A percentile compares a stretch with the other conserved stretches of the same genome.
Conservation (phyloP, 1,140 invertebrate genomes). For the Neodiprion lecontei region DNA sequence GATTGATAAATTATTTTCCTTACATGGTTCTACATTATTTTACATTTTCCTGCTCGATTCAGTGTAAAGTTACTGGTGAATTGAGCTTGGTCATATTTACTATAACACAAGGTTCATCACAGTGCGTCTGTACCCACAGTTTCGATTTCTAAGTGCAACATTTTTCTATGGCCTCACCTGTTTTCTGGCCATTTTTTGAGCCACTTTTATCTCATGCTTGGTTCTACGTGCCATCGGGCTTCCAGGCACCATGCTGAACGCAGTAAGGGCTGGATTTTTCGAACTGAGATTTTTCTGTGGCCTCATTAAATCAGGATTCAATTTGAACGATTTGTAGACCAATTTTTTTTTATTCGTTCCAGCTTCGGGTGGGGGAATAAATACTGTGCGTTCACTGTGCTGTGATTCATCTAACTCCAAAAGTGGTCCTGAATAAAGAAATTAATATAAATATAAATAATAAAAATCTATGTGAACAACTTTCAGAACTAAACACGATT, state of each 20-base stretch:
- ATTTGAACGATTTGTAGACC: conserved; percentile 58
- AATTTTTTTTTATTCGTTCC: conserved; percentile 50
- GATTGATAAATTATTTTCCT: conserved; percentile 1
- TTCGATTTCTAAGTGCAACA: background rate
- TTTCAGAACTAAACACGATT: conserved; percentile 12
- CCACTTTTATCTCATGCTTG: conserved; percentile 92
- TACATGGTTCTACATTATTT: background rate
- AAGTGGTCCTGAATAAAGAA: conserved; percentile 56
- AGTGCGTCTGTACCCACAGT: background rate
- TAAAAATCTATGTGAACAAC: conserved; percentile 5
- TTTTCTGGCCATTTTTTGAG: conserved; percentile 86
- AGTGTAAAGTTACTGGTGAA: no score
- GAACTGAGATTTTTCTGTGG: conserved; percentile 53
- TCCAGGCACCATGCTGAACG: conserved; percentile 69
- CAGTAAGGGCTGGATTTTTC: conserved; percentile 52
- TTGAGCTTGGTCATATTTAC: background rate
- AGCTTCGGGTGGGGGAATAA: conserved; percentile 94
- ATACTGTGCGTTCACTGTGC: conserved; percentile 90
- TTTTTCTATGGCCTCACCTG: conserved; percentile 56
- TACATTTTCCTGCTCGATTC: conserved; percentile 21
- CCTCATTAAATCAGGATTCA: conserved; percentile 68
- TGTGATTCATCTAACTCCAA: conserved; percentile 79
- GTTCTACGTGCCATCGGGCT: conserved; percentile 92
- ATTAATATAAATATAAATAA: background rate
- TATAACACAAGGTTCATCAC: conserved; percentile 19